phyloP scores from a whole-genome alignment of 1,140 invertebrate species.

The Sminthurinus signatus region DNA sequence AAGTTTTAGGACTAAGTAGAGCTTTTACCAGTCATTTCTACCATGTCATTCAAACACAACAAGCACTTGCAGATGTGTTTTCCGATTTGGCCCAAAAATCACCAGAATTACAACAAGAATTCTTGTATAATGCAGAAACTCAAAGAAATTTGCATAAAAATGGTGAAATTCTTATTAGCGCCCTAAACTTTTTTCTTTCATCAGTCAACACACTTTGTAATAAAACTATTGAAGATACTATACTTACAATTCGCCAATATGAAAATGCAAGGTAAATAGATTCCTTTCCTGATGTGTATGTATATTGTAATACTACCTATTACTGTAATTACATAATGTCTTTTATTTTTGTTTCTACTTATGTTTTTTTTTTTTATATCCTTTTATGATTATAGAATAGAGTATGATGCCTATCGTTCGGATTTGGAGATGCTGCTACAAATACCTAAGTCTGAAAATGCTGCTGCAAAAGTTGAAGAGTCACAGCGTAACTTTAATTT shows the following conservation, averaged over 20 bases:
- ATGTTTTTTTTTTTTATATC: slow-evolving; percentile 7
- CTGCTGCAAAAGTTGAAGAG: slow-evolving; percentile 62
- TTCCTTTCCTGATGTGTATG: too few species aligned
- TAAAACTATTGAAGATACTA: slow-evolving; percentile 94
- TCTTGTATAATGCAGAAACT: slow-evolving; percentile 90
- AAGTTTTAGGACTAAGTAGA: slow-evolving; percentile 75
- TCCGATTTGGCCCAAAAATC: slow-evolving; percentile 91
- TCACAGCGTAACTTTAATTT: slow-evolving; percentile 72
- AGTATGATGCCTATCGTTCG: slow-evolving; percentile 93
- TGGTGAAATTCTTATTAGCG: slow-evolving; percentile 82
- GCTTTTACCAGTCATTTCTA: slow-evolving; percentile 81
- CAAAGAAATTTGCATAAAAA: slow-evolving; percentile 89
- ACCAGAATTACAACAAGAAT: slow-evolving; percentile 89
- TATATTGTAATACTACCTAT: too few species aligned
- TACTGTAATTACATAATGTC: too few species aligned
- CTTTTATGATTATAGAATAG: slow-evolving; percentile 59
- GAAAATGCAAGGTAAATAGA: slow-evolving; percentile 77
- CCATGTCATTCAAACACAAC: slow-evolving; percentile 79
- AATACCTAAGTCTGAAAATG: slow-evolving; percentile 55
- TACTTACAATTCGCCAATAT: slow-evolving; percentile 86
- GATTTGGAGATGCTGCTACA: slow-evolving; percentile 73
- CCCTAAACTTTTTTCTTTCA: slow-evolving; percentile 92
- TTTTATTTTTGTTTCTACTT: too few species aligned
- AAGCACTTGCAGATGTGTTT: slow-evolving; percentile 80
- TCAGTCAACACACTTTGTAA: slow-evolving; percentile 91